Evolutionary conservation across 2,888 invertebrate genomes (phyloP), one percentile per base, ranked within the genome.

Genomic region (Orthosia gothica): DNA sequence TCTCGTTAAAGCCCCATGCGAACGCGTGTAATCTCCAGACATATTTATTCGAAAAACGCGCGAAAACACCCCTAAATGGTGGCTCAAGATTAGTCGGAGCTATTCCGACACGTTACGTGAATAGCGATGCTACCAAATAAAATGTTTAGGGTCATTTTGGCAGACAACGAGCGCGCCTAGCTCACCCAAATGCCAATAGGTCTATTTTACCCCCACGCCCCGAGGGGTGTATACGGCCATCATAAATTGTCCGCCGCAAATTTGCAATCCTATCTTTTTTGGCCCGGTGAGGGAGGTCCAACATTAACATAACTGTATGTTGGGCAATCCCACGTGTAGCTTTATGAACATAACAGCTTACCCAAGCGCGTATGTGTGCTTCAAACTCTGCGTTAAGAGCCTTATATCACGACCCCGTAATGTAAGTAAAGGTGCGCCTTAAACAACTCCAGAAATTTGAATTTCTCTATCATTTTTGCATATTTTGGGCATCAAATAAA

Each of bases 171-270:
- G 94, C 92, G 87, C 88, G 92, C 94, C 94, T 93, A 94, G 94
- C 93, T 93, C 93, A 93, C 92, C 93, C 92, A 93, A 96, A 95
- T 88, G 94, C 94, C 96, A 92, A 95, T 95, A 93, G 94, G 93
- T 95, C 95, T 94, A 95, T 95, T 96, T 93, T 91, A 91, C 92
- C 94, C 93, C 92, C 88, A 88, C 89, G 89, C 89, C 92, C 92
- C 92, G 89, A 92, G 93, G 94, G 94, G 93, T 92, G 92, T 92
- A 91, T 93, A 94, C 91, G 92, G 93, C 90, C 91, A 93, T 94
- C 96, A 94, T 97, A 96, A 96, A 96, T 96, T 96, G 95, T 94
- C 94, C 92, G 94, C 95, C 94, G 93, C 95, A 95, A 96, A 97
- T 96, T 96, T 96, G 96, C 96, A 96, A 96, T 96, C 95, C 94